Conservation (phyloP, 1,140 invertebrate species). For the Drosophila bifasciata region DNA sequence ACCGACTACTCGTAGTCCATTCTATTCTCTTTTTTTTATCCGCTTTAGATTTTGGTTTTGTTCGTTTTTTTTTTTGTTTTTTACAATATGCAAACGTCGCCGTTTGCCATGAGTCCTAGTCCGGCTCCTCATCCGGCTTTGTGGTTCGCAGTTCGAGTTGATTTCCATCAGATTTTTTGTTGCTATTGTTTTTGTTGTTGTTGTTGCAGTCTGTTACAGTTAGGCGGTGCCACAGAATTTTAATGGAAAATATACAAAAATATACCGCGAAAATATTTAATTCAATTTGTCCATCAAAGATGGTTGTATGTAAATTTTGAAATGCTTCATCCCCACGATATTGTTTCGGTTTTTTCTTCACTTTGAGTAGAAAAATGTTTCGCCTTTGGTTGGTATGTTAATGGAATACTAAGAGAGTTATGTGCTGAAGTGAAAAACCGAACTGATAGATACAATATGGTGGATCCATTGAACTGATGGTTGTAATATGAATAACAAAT, state of each 20-base stretch:
- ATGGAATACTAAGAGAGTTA: too few relatives aligned
- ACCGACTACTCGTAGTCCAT: slow-evolving; percentile 12
- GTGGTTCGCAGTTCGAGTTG: slow-evolving; percentile 36
- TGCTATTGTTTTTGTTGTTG: too few relatives aligned
- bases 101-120: slow-evolving; percentile 7
- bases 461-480: too few relatives aligned
- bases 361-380: not conserved
- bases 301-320: slow-evolving; percentile 13
- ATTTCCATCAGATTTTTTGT: slow-evolving; percentile 41
- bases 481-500: too few relatives aligned
- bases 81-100: slow-evolving; percentile 69
- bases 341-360: not conserved
- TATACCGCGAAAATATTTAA: slow-evolving; percentile 59
- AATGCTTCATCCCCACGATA: too few relatives aligned
- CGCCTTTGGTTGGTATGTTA: not conserved
- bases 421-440: too few relatives aligned
- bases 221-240: slow-evolving; percentile 55
- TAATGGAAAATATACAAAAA: slow-evolving; percentile 78
- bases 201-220: slow-evolving; percentile 13
- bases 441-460: too few relatives aligned
- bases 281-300: slow-evolving; percentile 59
- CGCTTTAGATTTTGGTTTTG: slow-evolving; percentile 4
- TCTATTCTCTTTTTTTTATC: slow-evolving; percentile 18
- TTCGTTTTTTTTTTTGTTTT: slow-evolving; percentile 18
- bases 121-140: not conserved